Base-by-base conservation (phyloP, 2,113 vertebrate species). In the Aythya baeri region DNA sequence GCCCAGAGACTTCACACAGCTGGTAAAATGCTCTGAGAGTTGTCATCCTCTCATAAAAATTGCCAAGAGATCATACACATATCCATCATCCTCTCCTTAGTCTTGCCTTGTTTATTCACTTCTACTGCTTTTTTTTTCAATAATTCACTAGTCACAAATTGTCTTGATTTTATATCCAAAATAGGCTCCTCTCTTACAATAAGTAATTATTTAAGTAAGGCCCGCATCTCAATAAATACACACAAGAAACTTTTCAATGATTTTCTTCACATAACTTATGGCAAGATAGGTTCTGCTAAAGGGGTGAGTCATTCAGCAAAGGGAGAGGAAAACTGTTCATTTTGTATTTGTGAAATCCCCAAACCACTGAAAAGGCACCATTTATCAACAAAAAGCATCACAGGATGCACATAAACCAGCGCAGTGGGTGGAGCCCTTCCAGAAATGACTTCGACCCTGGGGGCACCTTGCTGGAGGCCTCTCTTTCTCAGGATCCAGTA, bases 381-480 rank as follows among this genome's bases (percentile, higher is more conserved):
- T 62, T 85, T 91, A 96, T 94, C 95, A 97, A 96, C 96, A 95
- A 92, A 94, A 96, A 94, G 82, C 90, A 96, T 89, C 89, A 86
- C 78, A 94, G 97, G 92, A 94, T 93, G 90, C 91, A 93, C 41
- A 88, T 16, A 74, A 94, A 94, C 29, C 91, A 93, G 88, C 23
- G 67, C 88, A 91, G 93, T 54, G 12, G 71, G 91, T 20, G 55
- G 31, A 96, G 57, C 62, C 36, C 63, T 86, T 63, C 23, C 57
- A 95, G 94, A 97, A 96, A 97, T 97, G 91, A 97, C 91, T 97
- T 84, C 25, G 13, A 83, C 67, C n/a, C 0, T 0, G 15, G 75
- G 41, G 83, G 74, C 82, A 94, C 82, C 80, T 91, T 14, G 4
- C 13, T 21, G 10, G 66, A 91, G 84, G 85, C 80, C 68, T 86